A percentile compares a stretch with the other conserved stretches of the same genome.
Evolutionary conservation across 2,797 vertebrate genomes (phyloP).

Genomic region (Cryptoblepharus egeriae): DNA sequence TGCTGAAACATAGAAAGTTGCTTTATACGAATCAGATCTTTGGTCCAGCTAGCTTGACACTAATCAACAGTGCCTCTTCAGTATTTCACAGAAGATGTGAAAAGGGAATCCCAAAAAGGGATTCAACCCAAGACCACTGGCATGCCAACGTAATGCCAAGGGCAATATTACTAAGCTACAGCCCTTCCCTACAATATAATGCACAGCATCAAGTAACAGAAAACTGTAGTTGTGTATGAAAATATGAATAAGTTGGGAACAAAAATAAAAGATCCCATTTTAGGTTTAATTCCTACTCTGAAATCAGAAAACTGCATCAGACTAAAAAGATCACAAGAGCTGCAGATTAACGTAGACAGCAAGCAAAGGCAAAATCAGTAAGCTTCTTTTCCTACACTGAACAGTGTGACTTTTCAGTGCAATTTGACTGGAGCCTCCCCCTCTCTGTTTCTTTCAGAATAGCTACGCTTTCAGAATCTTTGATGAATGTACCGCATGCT

Average conservation of each 20-base stretch:
- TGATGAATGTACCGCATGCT: conserved; percentile 34
- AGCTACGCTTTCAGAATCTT: conserved; percentile 19
- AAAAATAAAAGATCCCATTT: background rate
- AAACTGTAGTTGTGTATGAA: background rate
- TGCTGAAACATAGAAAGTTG: no score
- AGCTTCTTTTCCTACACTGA: conserved; percentile 31
- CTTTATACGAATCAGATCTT: no score
- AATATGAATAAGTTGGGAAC: no score
- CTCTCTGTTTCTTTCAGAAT: conserved; percentile 1
- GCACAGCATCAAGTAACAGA: background rate
- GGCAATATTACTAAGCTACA: no score
- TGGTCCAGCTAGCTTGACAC: no score
- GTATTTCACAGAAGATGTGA: no score
- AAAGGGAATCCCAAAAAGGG: no score
- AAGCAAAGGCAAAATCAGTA: conserved; percentile 28
- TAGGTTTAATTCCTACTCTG: conserved; percentile 13
- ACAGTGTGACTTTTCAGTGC: conserved; percentile 18
- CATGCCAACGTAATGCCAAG: no score
- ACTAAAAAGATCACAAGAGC: conserved; percentile 26
- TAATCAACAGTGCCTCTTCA: no score
- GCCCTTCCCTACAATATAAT: background rate
- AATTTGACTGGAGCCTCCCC: background rate
- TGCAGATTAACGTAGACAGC: background rate
- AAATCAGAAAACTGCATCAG: background rate
- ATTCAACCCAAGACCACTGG: no score